These are phyloP conservation scores for Pangasianodon gigas DNA, from an alignment of 2,113 vertebrate genomes.

Conservation along the genomic window DNA sequence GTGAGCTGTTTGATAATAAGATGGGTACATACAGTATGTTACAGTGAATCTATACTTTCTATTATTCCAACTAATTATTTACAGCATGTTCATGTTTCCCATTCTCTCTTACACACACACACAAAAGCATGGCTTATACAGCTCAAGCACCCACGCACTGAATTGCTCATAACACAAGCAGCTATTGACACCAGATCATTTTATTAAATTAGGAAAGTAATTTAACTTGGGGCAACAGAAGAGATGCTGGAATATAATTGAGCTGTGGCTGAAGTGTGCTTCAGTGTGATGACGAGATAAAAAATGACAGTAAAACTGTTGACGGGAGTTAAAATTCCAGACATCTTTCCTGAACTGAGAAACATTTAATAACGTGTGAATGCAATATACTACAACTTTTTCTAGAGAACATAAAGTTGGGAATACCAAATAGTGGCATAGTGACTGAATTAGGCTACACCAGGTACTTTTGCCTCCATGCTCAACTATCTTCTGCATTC, in stretches of 20 bases:
- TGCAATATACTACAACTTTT: background rate
- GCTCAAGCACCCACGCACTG: conserved; percentile 4
- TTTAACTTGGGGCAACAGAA: background rate
- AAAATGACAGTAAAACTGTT: background rate
- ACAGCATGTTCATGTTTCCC: background rate
- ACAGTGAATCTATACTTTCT: conserved; percentile 2
- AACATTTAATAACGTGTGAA: background rate
- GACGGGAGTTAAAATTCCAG: background rate
- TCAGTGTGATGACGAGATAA: background rate
- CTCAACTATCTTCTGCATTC: background rate
- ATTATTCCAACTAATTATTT: conserved; percentile 18
- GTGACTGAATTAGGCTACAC: background rate
- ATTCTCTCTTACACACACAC: conserved; percentile 2
- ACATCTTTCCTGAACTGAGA: background rate
- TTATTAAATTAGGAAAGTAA: conserved; percentile 16
- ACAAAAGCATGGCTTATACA: background rate
- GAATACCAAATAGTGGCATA: background rate
- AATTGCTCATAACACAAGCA: conserved; percentile 17
- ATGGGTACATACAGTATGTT: conserved; percentile 5
- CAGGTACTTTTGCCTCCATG: background rate
- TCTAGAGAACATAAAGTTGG: background rate
- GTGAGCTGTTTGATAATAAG: conserved; percentile 29
- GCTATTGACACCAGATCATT: conserved; percentile 18
- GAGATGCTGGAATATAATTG: conserved; percentile 5
- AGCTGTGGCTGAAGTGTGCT: conserved; percentile 5